phyloP scores from a whole-genome alignment of 2,113 vertebrate genomes.

The Mormyrus iriodes region DNA sequence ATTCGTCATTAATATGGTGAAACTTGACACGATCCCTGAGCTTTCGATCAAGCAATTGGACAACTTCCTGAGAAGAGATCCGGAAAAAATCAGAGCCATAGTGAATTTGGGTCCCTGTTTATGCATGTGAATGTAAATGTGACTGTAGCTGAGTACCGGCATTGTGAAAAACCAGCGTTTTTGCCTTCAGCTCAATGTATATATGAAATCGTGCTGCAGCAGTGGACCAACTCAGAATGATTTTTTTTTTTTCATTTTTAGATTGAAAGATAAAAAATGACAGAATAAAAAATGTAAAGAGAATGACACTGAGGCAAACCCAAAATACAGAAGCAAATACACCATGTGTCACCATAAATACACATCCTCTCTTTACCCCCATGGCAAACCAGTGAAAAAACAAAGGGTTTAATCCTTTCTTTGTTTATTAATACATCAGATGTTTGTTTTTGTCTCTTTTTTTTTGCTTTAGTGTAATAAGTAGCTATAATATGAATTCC shows the following conservation, averaged over 20 bases:
- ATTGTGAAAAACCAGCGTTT: background rate
- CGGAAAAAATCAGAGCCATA: background rate
- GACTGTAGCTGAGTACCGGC: background rate
- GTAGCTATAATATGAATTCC: background rate
- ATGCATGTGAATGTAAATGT: background rate
- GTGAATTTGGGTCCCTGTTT: background rate
- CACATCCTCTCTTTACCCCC: slow-evolving; percentile 53
- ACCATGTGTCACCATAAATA: slow-evolving; percentile 40
- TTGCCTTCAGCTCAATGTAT: background rate
- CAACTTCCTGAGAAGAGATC: background rate
- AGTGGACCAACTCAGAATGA: slow-evolving; percentile 15
- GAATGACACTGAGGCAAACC: slow-evolving; percentile 44
- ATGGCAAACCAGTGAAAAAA: slow-evolving; percentile 21
- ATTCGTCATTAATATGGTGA: background rate
- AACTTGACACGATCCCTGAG: background rate
- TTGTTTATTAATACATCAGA: slow-evolving; percentile 11
- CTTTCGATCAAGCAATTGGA: background rate
- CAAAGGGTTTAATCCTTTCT: background rate
- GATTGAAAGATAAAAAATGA: slow-evolving; percentile 43
- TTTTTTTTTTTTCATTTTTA: background rate
- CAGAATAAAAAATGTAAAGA: slow-evolving; percentile 46
- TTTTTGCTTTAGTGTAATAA: background rate
- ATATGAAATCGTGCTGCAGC: background rate
- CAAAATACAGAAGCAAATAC: slow-evolving; percentile 54
- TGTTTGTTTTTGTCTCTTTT: background rate